Conservation (phyloP, 2,888 invertebrate genomes). For the Orthosia cruda region DNA sequence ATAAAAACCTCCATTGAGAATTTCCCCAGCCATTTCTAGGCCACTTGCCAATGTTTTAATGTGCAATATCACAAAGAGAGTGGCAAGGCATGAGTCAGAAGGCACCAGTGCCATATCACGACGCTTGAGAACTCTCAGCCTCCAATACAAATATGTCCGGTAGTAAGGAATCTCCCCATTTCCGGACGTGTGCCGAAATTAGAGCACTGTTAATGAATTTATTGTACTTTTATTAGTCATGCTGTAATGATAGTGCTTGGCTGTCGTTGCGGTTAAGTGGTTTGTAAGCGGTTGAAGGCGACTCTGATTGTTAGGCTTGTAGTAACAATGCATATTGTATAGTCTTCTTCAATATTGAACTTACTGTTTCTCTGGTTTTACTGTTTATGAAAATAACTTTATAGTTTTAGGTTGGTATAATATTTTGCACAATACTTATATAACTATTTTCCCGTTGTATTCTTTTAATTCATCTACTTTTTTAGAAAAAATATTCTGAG, state of each 20-base stretch:
- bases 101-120: conserved; percentile 40
- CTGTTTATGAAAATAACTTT: too few relatives aligned
- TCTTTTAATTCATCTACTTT: too few relatives aligned
- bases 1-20: conserved; percentile 20
- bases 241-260: conserved; percentile 17
- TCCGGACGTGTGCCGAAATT: conserved; percentile 65
- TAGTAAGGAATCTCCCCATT: conserved; percentile 57
- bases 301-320: background rate
- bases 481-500: too few relatives aligned
- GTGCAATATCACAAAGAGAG: conserved; percentile 54
- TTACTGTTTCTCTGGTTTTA: background rate
- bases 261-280: conserved; percentile 32
- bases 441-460: too few relatives aligned
- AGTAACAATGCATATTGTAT: background rate
- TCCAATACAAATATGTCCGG: conserved; percentile 58
- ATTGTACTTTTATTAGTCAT: conserved; percentile 52
- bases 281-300: conserved; percentile 17
- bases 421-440: too few relatives aligned
- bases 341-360: conserved; percentile 5
- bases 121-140: conserved; percentile 59
- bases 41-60: conserved; percentile 35
- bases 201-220: conserved; percentile 47
- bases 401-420: too few relatives aligned
- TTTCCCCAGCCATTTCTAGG: conserved; percentile 54
- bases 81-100: conserved; percentile 62